These are phyloP conservation scores for Liopterus haemorrhoidalis DNA, from an alignment of 2,888 invertebrate species.

Conservation along the genomic window DNA sequence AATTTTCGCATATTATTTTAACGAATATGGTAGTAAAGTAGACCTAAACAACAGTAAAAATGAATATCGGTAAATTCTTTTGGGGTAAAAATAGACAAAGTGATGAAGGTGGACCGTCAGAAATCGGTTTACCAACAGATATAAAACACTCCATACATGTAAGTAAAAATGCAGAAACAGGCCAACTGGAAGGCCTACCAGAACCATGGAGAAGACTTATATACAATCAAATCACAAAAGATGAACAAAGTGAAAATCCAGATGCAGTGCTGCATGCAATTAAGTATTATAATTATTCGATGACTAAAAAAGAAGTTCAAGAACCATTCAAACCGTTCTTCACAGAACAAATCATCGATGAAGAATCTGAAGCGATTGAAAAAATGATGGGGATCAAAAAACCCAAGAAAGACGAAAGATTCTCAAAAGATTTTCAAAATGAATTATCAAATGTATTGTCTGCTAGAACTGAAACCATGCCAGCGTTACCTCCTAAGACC, in stretches of 20 bases:
- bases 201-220: slow-evolving; percentile 74
- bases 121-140: slow-evolving; percentile 78
- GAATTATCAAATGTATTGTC: slow-evolving; percentile 25
- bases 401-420: slow-evolving; percentile 61
- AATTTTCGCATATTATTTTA: too few relatives aligned
- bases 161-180: slow-evolving; percentile 73
- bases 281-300: slow-evolving; percentile 82
- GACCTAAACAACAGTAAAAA: slow-evolving; percentile 11
- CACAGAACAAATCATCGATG: slow-evolving; percentile 73
- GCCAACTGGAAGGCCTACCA: slow-evolving; percentile 80
- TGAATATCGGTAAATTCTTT: slow-evolving; percentile 31
- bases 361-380: slow-evolving; percentile 78
- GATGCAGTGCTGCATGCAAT: slow-evolving; percentile 85
- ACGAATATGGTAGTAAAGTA: too few relatives aligned
- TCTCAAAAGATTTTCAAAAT: slow-evolving; percentile 29
- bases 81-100: slow-evolving; percentile 38
- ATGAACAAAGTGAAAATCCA: slow-evolving; percentile 85
- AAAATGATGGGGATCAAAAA: slow-evolving; percentile 66
- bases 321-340: slow-evolving; percentile 68
- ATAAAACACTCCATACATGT: slow-evolving; percentile 85
- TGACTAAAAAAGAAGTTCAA: slow-evolving; percentile 68
- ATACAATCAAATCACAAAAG: slow-evolving; percentile 75
- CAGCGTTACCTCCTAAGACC: slow-evolving; percentile 48
- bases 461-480: slow-evolving; percentile 51
- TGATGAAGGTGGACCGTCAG: slow-evolving; percentile 52